Conservation (phyloP, 2,113 vertebrate species). For the Myotis davidii region DNA sequence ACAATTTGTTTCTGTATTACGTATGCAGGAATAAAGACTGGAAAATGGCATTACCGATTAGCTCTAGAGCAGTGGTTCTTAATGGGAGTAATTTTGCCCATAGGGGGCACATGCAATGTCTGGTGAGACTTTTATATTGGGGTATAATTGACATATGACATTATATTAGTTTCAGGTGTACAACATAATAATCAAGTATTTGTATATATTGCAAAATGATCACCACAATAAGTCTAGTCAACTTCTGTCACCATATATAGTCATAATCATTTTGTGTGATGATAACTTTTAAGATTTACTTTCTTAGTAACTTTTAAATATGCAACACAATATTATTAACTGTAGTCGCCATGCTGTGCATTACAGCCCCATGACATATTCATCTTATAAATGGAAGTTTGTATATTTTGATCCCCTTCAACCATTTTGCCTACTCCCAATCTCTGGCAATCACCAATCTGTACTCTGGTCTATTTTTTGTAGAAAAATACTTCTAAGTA, state of each 20-base stretch:
- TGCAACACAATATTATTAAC: background rate
- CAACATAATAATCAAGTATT: background rate
- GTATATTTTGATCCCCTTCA: background rate
- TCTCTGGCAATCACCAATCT: background rate
- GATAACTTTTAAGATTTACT: background rate
- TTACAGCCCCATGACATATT: background rate
- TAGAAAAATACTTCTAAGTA: background rate
- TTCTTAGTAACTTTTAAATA: background rate
- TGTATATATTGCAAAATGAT: background rate
- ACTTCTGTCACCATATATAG: background rate
- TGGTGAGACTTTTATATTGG: background rate
- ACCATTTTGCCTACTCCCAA: background rate
- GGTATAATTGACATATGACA: background rate
- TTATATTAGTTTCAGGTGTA: background rate
- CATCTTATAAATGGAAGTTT: background rate
- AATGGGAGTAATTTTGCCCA: background rate
- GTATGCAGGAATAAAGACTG: background rate
- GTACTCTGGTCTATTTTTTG: constrained; percentile 10
- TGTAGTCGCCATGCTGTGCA: background rate
- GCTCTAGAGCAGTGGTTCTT: background rate
- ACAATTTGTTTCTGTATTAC: background rate
- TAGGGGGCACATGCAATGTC: background rate
- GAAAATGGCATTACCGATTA: background rate
- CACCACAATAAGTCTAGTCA: background rate
- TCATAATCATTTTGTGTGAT: background rate